Evolutionary conservation across 2,797 vertebrate species (phyloP), one percentile per base, ranked within the genome.

Genomic region (Tenualosa thibaudeaui): DNA sequence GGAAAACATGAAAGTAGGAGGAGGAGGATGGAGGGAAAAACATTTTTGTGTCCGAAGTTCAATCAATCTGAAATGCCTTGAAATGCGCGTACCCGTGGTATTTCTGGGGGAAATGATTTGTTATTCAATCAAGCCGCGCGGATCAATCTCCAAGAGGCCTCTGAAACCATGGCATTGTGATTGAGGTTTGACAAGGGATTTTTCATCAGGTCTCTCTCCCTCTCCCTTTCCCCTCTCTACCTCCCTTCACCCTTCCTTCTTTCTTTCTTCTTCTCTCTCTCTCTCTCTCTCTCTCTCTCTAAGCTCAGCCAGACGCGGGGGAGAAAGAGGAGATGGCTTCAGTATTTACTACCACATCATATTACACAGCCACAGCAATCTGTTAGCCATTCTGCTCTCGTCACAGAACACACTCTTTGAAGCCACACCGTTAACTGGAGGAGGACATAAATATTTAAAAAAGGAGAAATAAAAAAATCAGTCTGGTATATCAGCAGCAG

Each of bases 361-460:
- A 90, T 89, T 87, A 90, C 81, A 89, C 78, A 83, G 86, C 85
- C 85, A 86, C 89, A 88, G 89, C 88, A 91, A 89, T 90, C 89
- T 90, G 90, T 86, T 91, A 85, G 46, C 89, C 87, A 87, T 86
- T 87, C 84, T 87, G 88, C 83, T 84, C 86, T 56, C 84, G 86
- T 86, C 88, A 89, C 85, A 86, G 86, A 91, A 88, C 84, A 84
- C 81, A n/a, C 85, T 89, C 87, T 89, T 87, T 90, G 85, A 90
- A 90, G 89, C 82, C 84, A 83, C 81, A 85, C 89, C 84, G 85
- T 86, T 90, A 91, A 89, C 86, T 87, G 86, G 84, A 87, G 83
- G 87, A 85, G 84, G 60, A 83, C 88, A 89, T 90, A 54, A 87
- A 88, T 89, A 89, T 91, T 88, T 81, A 60, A 88, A 89, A 89